Base-by-base conservation (phyloP, 2,113 vertebrate species). In the Macrotis lagotis region DNA sequence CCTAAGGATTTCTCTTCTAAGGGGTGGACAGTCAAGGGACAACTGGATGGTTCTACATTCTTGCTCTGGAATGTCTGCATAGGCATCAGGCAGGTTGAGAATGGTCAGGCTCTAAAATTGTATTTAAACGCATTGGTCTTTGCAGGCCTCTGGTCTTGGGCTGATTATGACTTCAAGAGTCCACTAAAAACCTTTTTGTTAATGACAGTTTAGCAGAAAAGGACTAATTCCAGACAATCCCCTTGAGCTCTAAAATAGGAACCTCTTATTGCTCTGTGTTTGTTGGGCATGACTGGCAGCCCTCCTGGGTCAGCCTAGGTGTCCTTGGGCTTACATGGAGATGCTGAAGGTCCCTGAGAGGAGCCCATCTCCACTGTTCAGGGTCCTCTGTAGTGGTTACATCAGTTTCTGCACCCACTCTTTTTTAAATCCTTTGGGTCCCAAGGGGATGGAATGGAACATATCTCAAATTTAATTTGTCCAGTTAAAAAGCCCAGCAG, bases 381-480 rank as follows among this genome's bases (percentile, higher is more conserved):
- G 50, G 92, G 55, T 92, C 53, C 93, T 96, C 48, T 91, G 14
- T 92, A 91, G 89, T 44, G 94, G 83, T 90, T 91, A 48, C 95
- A 91, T 91, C 94, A 96, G 93, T 93, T 90, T 90, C 90, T 91
- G 90, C 49, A 66, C 95, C 96, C 90, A 97, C 96, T 97, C 96
- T 95, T 96, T 97, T 96, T 96, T 94, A 96, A 97, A 97, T 97
- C 96, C 95, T 95, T 95, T 93, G 91, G 97, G 97, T 97, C 97
- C 97, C 93, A 95, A 96, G 97, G 92, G 93, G 93, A 90, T 96
- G 92, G 96, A 97, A 97, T 97, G 96, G 96, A 97, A 95, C 59
- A 94, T 97, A 97, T 97, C 97, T 98, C 97, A 97, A 97, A 94
- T 97, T 97, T 97, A 97, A 97, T 98, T 94, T 97, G 92, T 95